phyloP scores from a whole-genome alignment of 2,888 invertebrate genomes.

The Steinernema carpocapsae region DNA sequence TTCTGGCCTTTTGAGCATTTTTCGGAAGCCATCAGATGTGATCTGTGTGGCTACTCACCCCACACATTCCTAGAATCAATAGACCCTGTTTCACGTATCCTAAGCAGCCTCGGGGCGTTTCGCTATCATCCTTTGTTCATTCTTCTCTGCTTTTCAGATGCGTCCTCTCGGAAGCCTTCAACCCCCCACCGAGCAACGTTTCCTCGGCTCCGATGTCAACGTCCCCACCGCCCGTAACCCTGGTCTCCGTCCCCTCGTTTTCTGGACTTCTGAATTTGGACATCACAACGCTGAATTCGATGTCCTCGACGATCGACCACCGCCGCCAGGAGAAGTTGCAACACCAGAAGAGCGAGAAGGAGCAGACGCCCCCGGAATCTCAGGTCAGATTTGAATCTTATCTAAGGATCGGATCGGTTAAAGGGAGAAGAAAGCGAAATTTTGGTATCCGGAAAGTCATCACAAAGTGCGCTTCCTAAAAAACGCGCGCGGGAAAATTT shows the following conservation, averaged over 20 bases:
- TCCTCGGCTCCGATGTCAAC: background rate
- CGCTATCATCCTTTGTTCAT: background rate
- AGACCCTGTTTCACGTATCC: background rate
- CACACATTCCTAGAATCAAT: background rate
- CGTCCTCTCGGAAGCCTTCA: slow-evolving; percentile 27
- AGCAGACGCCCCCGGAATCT: background rate
- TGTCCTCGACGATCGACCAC: slow-evolving; percentile 6
- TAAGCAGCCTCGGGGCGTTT: background rate
- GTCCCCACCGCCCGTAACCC: background rate
- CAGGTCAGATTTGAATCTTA: slow-evolving; percentile 24
- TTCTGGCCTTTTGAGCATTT: no score
- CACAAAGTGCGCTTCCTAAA: no score
- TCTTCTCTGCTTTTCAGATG: slow-evolving; percentile 8
- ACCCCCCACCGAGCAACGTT: background rate
- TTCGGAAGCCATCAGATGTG: no score
- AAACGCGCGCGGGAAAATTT: no score
- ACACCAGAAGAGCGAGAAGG: background rate
- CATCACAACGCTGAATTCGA: slow-evolving; percentile 22
- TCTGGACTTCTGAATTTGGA: slow-evolving; percentile 17
- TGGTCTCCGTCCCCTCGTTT: slow-evolving; percentile 17
- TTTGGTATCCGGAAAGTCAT: slow-evolving; percentile 6
- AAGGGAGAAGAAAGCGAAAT: background rate
- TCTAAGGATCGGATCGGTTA: background rate
- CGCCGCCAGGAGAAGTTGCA: slow-evolving; percentile 3
- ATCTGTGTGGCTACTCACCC: no score